Evolutionary conservation across 1,140 invertebrate species (phyloP), one percentile per base, ranked within the genome.

Genomic region (Whitmania pigra): DNA sequence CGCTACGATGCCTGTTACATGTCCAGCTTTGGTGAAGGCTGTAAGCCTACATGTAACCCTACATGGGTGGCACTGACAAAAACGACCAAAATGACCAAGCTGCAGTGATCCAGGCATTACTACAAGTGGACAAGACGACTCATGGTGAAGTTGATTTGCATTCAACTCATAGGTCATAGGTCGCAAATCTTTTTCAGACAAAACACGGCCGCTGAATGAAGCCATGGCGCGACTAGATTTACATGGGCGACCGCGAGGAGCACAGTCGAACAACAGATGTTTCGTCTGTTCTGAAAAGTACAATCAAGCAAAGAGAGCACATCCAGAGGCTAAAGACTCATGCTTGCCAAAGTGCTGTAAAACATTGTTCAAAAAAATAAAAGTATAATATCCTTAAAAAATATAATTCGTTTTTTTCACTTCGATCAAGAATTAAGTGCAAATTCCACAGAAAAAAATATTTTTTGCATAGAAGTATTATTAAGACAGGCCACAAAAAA

Each of bases 1-100:
- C 27, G 63, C 22, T 73, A 73, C 60, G 63, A 73, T 54, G 3
- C n/a, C 0, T 40, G 2, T 0, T 53, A 68, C 69, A 25, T n/a
- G 20, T 40, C 75, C 75, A 15, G 57, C 4, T 11, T 53, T 55
- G 18, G 74, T 75, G 11, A 66, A 60, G 25, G 57, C 57, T n/a
- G n/a, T n/a, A n/a, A n/a, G n/a, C n/a, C n/a, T n/a, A n/a, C 49
- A 71, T 72, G 49, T 68, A 71, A 22, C 4, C 25, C 17, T 49
- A 72, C 68, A 75, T 73, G 75, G 68, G 70, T 29, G 73, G 74
- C 15, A 72, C 72, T 22, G 75, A 75, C 43, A 68, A 74, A 40
- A 72, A 68, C 49, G 71, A 74, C 43, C 75, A n/a, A 75, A 60
- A 55, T 75, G 57, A 67, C 69, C 68, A 53, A 54, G 67, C 40